Conservation (phyloP, 2,797 vertebrate species). For the Thamnophis elegans region DNA sequence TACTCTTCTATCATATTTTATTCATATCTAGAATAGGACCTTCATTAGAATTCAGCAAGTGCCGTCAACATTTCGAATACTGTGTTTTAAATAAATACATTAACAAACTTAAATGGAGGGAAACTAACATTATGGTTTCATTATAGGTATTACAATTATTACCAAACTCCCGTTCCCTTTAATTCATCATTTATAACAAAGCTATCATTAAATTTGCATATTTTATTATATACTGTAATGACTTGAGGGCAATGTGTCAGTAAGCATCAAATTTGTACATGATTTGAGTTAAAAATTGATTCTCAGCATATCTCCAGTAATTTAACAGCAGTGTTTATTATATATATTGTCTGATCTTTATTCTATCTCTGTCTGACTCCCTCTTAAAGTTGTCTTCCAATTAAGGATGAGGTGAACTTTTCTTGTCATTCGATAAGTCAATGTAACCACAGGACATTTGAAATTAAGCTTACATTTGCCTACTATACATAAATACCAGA, state of each 20-base stretch:
- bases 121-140: constrained; percentile 55
- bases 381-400: constrained; percentile 30
- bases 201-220: constrained; percentile 52
- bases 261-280: constrained; percentile 62
- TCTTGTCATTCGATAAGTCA: constrained; percentile 60
- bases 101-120: constrained; percentile 36
- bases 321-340: constrained; percentile 58
- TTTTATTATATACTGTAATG: constrained; percentile 57
- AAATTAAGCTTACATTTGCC: constrained; percentile 57
- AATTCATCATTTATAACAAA: constrained; percentile 45
- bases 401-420: constrained; percentile 55
- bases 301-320: constrained; percentile 55
- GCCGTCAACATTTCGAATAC: constrained; percentile 26
- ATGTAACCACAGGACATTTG: constrained; percentile 37
- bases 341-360: constrained; percentile 26
- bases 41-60: constrained; percentile 48
- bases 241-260: constrained; percentile 57
- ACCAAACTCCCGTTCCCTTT: constrained; percentile 30
- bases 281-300: constrained; percentile 63
- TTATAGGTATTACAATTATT: constrained; percentile 51
- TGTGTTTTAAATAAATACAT: constrained; percentile 58
- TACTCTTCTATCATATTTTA: neutral
- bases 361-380: neutral
- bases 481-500: constrained; percentile 52
- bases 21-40: constrained; percentile 41